Conservation (phyloP, 2,888 invertebrate species). For the Penaeus monodon region DNA sequence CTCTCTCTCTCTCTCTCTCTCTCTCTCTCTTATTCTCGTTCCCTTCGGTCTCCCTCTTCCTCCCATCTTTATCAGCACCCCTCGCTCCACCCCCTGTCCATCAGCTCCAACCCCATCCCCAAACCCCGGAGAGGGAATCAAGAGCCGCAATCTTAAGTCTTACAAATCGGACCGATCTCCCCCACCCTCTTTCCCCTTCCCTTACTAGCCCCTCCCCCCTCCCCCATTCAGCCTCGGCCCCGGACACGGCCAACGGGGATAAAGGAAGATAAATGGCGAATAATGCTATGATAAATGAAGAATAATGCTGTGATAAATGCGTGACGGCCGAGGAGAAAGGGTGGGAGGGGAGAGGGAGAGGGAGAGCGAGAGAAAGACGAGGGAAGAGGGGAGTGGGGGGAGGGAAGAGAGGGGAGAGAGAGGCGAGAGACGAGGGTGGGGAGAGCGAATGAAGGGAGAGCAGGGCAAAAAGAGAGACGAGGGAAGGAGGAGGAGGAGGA, state of each 20-base stretch:
- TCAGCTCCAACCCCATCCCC: no score
- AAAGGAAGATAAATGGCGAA: conserved; percentile 47
- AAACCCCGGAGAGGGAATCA: no score
- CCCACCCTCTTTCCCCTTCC: no score
- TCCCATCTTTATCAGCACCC: no score
- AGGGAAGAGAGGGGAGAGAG: background rate
- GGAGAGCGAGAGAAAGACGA: background rate
- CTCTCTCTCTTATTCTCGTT: no score
- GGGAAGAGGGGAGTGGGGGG: background rate
- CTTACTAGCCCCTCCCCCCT: no score
- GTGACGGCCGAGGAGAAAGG: conserved; percentile 48
- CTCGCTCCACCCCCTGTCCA: no score
- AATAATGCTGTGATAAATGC: conserved; percentile 54
- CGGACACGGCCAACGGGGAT: conserved; percentile 51
- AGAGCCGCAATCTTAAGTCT: no score
- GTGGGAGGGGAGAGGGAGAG: background rate
- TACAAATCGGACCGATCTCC: no score
- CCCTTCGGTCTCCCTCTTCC: no score
- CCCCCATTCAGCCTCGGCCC: conserved; percentile 39
- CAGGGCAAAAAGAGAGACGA: background rate
- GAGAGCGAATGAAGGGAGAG: conserved; percentile 4
- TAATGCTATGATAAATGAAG: conserved; percentile 57
- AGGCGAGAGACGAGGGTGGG: background rate
- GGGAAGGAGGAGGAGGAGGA: background rate
- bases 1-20: no score